Conservation (phyloP, 2,797 vertebrate genomes). For the Podarcis lilfordi region DNA sequence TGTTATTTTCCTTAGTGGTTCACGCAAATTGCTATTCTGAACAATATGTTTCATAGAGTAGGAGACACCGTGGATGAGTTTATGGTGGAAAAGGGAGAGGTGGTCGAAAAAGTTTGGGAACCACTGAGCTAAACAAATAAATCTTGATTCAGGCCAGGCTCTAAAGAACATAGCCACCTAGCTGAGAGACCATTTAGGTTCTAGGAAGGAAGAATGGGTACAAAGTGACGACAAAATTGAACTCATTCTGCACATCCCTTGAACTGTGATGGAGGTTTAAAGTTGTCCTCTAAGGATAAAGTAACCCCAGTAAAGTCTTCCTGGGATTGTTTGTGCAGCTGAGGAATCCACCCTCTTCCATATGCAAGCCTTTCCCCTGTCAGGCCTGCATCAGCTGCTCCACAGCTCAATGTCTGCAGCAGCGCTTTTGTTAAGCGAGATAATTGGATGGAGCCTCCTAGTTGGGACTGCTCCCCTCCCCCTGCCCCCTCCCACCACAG, state of each 20-base stretch:
- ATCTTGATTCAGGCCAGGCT: no score
- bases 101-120: no score
- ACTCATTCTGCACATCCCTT: neutral
- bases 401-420: neutral
- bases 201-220: neutral
- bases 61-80: no score
- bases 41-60: no score
- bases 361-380: neutral
- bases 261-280: neutral
- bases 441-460: neutral
- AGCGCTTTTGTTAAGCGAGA: constrained; percentile 21
- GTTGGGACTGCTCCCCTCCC: neutral
- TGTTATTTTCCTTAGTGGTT: no score
- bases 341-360: neutral
- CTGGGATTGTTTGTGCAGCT: neutral
- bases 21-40: no score
- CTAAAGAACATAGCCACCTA: no score
- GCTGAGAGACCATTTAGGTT: no score
- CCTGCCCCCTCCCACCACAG: neutral
- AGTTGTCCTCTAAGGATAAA: neutral
- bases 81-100: no score
- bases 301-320: neutral
- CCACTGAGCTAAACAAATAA: no score
- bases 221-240: neutral
- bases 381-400: neutral